Evolutionary conservation across 2,797 vertebrate genomes (phyloP).

Genomic region (Falco peregrinus): DNA sequence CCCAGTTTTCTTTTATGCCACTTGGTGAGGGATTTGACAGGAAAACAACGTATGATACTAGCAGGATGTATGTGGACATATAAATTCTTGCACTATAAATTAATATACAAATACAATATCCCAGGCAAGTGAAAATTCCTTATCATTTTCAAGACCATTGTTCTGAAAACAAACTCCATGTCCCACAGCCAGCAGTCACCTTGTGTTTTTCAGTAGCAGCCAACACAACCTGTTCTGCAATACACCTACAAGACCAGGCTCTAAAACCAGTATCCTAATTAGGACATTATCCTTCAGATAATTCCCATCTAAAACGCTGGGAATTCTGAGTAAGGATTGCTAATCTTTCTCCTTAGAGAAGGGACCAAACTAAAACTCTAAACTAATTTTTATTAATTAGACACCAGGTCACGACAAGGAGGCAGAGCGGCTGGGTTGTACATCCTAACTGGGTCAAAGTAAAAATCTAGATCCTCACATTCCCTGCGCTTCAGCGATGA

Average conservation of each 20-base stretch:
- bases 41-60: neutral
- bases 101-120: neutral
- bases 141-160: fast-evolving
- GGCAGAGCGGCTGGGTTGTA: neutral
- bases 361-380: neutral
- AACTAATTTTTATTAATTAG: constrained; percentile 9
- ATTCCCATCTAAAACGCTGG: neutral
- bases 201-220: neutral
- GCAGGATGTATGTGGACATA: fast-evolving
- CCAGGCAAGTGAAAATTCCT: neutral
- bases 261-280: neutral
- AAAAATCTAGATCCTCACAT: neutral
- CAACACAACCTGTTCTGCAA: neutral
- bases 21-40: neutral
- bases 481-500: fast-evolving
- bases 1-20: neutral
- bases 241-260: neutral
- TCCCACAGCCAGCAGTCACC: neutral
- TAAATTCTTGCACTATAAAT: neutral
- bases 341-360: neutral
- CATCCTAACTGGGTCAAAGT: neutral
- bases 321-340: neutral
- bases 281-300: neutral
- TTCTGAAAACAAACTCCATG: neutral
- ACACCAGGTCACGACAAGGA: neutral